Conservation (phyloP, 2,113 vertebrate genomes). For the Empidonax alnorum region DNA sequence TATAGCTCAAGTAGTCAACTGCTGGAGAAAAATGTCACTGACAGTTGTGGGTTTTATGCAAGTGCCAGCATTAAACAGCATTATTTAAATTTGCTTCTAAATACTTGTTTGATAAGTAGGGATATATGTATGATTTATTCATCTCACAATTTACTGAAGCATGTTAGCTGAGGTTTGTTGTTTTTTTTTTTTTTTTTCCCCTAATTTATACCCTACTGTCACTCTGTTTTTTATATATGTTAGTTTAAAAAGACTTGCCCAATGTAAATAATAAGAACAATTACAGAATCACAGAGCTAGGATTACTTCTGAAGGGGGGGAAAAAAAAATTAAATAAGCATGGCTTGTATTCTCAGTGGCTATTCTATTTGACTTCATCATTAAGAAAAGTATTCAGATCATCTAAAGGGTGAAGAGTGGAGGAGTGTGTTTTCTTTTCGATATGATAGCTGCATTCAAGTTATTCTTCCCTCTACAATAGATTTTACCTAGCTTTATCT, state of each 20-base stretch:
- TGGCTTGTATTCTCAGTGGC: slow-evolving; percentile 69
- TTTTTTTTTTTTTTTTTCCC: neutral
- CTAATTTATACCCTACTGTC: slow-evolving; percentile 67
- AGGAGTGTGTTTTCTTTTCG: slow-evolving; percentile 83
- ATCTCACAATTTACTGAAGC: slow-evolving; percentile 69
- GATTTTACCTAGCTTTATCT: slow-evolving; percentile 99
- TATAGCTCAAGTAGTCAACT: slow-evolving; percentile 63
- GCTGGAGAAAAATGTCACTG: slow-evolving; percentile 30
- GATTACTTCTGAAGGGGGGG: slow-evolving; percentile 66
- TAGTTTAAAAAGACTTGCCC: slow-evolving; percentile 71
- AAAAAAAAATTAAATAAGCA: neutral
- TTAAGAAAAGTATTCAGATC: slow-evolving; percentile 77
- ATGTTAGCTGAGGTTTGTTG: slow-evolving; percentile 19
- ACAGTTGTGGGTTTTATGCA: slow-evolving; percentile 59
- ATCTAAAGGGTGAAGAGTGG: slow-evolving; percentile 77
- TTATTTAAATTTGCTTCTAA: slow-evolving; percentile 74
- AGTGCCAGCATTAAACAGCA: slow-evolving; percentile 65
- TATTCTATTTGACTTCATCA: slow-evolving; percentile 78
- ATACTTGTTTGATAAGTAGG: slow-evolving; percentile 72
- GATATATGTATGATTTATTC: slow-evolving; percentile 73
- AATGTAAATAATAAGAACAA: slow-evolving; percentile 78
- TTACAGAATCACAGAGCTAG: slow-evolving; percentile 72
- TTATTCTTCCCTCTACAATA: slow-evolving; percentile 89
- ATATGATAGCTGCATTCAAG: slow-evolving; percentile 82
- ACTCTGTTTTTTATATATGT: slow-evolving; percentile 65